These are phyloP conservation scores for Aphidius gifuensis DNA, from an alignment of 1,140 invertebrate species.

Conservation along the genomic window DNA sequence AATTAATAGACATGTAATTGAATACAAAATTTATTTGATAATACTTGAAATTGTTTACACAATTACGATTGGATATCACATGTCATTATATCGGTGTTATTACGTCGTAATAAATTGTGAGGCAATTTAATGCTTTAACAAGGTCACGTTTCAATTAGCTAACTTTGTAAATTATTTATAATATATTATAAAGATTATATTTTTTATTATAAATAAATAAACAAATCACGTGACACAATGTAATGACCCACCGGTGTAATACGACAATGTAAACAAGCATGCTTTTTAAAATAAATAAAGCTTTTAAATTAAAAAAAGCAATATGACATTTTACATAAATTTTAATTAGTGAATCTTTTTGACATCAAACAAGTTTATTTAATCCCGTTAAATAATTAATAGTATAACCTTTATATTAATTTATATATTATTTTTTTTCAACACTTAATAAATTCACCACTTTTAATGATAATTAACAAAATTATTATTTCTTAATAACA, in stretches of 20 bases:
- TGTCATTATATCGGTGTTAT: background rate
- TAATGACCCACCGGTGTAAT: too few species aligned
- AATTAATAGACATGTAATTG: too few species aligned
- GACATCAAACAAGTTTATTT: slow-evolving; percentile 37
- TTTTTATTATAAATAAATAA: too few species aligned
- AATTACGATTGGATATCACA: slow-evolving; percentile 1
- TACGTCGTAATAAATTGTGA: slow-evolving; percentile 4
- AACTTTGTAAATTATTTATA: background rate
- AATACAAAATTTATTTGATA: background rate
- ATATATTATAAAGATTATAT: too few species aligned
- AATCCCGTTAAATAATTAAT: slow-evolving; percentile 12
- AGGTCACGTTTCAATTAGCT: slow-evolving; percentile 16
- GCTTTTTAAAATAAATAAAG: too few species aligned
- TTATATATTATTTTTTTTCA: background rate
- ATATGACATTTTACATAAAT: slow-evolving; percentile 4
- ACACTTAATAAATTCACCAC: too few species aligned
- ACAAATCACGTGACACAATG: too few species aligned
- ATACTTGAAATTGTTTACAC: slow-evolving; percentile 3
- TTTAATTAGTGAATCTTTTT: slow-evolving; percentile 39
- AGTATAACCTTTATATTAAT: background rate
- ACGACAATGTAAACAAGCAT: too few species aligned
- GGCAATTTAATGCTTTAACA: background rate
- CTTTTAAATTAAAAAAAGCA: too few species aligned
- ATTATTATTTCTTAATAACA: too few species aligned
- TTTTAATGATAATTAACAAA: too few species aligned